Base-by-base conservation (phyloP, 2,797 vertebrate genomes). In the Sarcophilus harrisii region DNA sequence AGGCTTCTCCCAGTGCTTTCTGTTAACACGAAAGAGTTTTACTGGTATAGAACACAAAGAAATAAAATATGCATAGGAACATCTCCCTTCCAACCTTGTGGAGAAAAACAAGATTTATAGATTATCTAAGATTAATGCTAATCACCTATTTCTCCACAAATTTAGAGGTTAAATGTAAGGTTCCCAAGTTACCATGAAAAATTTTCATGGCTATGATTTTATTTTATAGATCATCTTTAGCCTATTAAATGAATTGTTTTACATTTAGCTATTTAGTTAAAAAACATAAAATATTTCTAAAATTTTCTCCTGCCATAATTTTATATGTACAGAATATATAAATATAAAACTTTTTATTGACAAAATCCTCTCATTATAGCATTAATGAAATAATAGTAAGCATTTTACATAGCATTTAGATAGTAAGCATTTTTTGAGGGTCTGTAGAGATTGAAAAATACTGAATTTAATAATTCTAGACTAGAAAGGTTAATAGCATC, bases 191-290 rank as follows among this genome's bases (percentile, higher is more conserved):
- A n/a, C 38, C 10, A 5, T 59, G 89, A 62, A 96, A 81, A 87
- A 32, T 52, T 28, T 18, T 54, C 57, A 21, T 8, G 10, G 60
- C 9, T 87, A 52, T 28, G 57, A 38, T 60, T 96, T 91, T 60
- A 62, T 58, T 60, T 96, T 81, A n/a, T 92, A 66, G 13, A 21
- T 45, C n/a, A 58, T 92, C 90, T 94, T 57, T 95, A 91, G 32
- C 21, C 0, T 57, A 58, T 94, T 60, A 45, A 66, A 57, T 16
- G 58, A 45, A 6, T 94, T 29, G 29, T 91, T 92, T 96, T 45
- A 73, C n/a, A 87, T 49, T 11, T 24, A 18, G 24, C 95, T 95
- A 30, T 32, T 91, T 57, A 0, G 49, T 32, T 87, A 13, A 55
- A 54, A 49, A 87, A 38, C 60, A 66, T 18, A 21, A 27, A 27